Evolutionary conservation across 2,797 vertebrate genomes (phyloP).

Genomic region (Cynodonichthys magdalenae): DNA sequence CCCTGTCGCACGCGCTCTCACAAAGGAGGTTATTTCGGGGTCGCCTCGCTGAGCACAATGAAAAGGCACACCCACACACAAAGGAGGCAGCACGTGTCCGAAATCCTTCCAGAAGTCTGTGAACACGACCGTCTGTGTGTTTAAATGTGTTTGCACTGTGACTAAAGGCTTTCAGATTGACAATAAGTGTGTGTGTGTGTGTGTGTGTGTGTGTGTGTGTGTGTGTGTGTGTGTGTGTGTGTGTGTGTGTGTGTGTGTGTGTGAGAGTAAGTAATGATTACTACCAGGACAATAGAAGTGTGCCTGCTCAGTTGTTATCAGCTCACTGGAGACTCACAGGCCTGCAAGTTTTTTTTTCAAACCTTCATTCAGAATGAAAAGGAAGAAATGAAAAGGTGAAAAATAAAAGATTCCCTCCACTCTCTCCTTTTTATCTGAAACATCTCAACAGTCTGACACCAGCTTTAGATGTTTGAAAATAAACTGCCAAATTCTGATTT

Average conservation of each 20-base stretch:
- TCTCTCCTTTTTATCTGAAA: constrained; percentile 1
- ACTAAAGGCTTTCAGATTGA: constrained; percentile 63
- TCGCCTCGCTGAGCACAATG: constrained; percentile 45
- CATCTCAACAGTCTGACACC: neutral
- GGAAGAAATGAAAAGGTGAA: constrained; percentile 30
- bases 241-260: constrained; percentile 20
- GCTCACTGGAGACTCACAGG: constrained; percentile 53
- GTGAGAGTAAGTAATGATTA: constrained; percentile 36
- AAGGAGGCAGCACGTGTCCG: constrained; percentile 28
- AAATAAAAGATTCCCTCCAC: neutral
- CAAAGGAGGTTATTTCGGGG: constrained; percentile 59
- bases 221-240: neutral
- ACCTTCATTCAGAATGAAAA: constrained; percentile 45
- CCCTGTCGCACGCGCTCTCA: constrained; percentile 28
- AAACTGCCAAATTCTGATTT: too few relatives aligned
- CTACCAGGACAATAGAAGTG: constrained; percentile 67
- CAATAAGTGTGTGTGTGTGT: constrained; percentile 44
- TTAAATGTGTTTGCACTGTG: constrained; percentile 46
- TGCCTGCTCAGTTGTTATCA: constrained; percentile 69
- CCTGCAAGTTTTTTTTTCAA: constrained; percentile 31
- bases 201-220: constrained; percentile 14
- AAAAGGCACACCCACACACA: constrained; percentile 23
- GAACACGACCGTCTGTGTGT: constrained; percentile 24
- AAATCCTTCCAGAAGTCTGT: constrained; percentile 34
- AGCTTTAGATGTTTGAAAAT: constrained; percentile 6